phyloP scores from a whole-genome alignment of 1,140 invertebrate species.

The Parasteatoda tepidariorum region DNA sequence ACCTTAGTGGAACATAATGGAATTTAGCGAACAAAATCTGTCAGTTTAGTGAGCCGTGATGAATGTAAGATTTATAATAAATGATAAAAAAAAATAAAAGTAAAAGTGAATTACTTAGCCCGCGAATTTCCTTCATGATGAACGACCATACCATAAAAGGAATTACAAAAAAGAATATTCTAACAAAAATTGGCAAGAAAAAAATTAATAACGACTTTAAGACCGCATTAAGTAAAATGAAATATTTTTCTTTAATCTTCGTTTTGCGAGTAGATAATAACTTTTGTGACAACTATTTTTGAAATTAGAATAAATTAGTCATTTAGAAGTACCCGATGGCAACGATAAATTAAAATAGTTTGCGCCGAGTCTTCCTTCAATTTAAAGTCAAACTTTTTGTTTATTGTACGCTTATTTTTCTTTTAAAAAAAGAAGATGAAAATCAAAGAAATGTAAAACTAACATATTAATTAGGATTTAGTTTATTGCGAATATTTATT shows the following conservation, averaged over 20 bases:
- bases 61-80: conserved; percentile 11
- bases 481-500: no score
- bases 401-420: no score
- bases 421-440: no score
- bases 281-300: not conserved
- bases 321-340: no score
- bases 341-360: no score
- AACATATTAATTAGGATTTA: no score
- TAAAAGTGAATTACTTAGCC: not conserved
- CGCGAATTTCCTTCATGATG: not conserved
- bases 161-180: not conserved
- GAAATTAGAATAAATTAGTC: not conserved
- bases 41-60: conserved; percentile 19
- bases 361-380: no score
- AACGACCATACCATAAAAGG: not conserved
- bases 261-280: not conserved
- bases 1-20: conserved; percentile 10
- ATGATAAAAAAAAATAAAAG: conserved; percentile 2
- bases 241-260: not conserved
- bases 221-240: not conserved
- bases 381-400: no score
- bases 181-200: not conserved
- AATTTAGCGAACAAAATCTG: conserved; percentile 21
- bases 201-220: not conserved
- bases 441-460: no score